phyloP scores from a whole-genome alignment of 2,888 invertebrate species.

The Tridacna crocea region DNA sequence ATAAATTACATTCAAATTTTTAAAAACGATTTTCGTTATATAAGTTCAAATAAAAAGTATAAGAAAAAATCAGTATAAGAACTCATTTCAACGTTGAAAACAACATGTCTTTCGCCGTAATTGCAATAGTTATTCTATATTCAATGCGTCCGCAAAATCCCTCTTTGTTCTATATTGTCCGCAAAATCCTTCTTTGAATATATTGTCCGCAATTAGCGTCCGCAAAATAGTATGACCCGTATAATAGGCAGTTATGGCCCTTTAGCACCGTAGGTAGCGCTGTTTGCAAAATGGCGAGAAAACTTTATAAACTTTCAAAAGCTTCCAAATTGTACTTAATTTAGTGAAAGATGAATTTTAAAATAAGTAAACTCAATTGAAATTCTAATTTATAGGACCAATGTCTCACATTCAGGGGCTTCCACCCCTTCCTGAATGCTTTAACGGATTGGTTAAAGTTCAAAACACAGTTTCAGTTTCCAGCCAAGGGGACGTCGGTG shows the following conservation, averaged over 20 bases:
- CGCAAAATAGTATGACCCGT: too few species aligned
- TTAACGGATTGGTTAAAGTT: conserved; percentile 58
- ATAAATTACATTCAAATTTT: too few species aligned
- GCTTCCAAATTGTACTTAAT: background rate
- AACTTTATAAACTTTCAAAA: conserved; percentile 42
- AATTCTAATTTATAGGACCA: background rate
- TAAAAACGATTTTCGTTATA: too few species aligned
- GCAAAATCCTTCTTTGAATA: too few species aligned
- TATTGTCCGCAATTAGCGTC: too few species aligned
- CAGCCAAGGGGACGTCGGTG: conserved; percentile 51
- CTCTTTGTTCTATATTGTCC: too few species aligned
- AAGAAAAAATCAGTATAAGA: too few species aligned
- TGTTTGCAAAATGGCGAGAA: conserved; percentile 37
- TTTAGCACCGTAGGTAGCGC: background rate
- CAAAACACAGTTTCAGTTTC: conserved; percentile 57
- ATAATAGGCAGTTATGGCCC: conserved; percentile 10
- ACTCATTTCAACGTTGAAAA: too few species aligned
- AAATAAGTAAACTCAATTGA: background rate
- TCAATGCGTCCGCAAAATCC: too few species aligned
- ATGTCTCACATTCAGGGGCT: conserved; percentile 71
- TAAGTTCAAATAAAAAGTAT: too few species aligned
- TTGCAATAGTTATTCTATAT: too few species aligned
- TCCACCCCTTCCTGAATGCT: conserved; percentile 72
- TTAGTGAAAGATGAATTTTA: background rate
- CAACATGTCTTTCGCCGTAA: too few species aligned